These are phyloP conservation scores for Oppia nitens DNA, from an alignment of 1,140 invertebrate species.

Conservation along the genomic window DNA sequence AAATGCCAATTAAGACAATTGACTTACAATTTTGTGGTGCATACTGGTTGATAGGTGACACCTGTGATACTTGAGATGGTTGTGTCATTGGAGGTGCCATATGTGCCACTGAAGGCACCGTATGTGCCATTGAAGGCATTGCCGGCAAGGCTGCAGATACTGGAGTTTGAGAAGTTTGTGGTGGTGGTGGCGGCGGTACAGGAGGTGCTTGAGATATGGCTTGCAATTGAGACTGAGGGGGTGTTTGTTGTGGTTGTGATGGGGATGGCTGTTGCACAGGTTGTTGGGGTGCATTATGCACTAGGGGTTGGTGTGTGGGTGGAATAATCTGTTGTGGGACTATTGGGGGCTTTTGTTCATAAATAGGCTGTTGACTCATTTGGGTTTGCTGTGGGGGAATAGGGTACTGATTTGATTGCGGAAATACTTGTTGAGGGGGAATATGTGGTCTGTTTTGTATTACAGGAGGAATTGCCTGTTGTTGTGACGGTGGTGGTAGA, in stretches of 20 bases:
- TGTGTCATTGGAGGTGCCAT: slow-evolving; percentile 7
- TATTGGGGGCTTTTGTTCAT: slow-evolving; percentile 10
- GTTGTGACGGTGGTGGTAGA: slow-evolving; percentile 13
- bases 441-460: background rate
- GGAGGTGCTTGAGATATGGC: background rate
- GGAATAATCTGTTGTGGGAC: background rate
- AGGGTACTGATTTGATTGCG: background rate
- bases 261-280: slow-evolving; percentile 17
- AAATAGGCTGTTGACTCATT: background rate
- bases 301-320: background rate
- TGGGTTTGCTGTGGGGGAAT: background rate
- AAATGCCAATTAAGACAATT: background rate
- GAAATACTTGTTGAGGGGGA: slow-evolving; percentile 5
- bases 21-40: background rate
- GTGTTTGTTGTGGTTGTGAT: slow-evolving; percentile 16
- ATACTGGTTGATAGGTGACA: background rate
- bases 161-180: slow-evolving; percentile 17
- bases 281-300: slow-evolving; percentile 2
- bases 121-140: slow-evolving; percentile 12
- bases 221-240: slow-evolving; percentile 15
- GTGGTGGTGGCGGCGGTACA: slow-evolving; percentile 10
- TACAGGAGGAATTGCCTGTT: background rate
- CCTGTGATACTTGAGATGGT: background rate
- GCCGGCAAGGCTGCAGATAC: slow-evolving; percentile 6
- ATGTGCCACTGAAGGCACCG: slow-evolving; percentile 9